phyloP scores from a whole-genome alignment of 2,888 invertebrate species.

The Ochropacha duplaris region DNA sequence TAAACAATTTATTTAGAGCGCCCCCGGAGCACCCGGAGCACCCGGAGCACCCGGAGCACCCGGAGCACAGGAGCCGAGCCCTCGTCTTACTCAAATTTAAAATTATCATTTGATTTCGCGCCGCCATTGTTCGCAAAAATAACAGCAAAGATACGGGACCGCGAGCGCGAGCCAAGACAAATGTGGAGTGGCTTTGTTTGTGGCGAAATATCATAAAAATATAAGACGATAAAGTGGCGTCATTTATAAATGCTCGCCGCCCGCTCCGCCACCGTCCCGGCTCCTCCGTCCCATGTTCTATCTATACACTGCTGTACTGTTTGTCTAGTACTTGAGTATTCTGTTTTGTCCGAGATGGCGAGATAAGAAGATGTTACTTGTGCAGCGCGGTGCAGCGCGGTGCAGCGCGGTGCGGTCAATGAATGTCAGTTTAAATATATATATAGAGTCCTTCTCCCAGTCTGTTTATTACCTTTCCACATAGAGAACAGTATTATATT shows the following conservation, averaged over 20 bases:
- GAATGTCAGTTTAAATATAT: no score
- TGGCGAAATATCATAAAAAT: constrained; percentile 67
- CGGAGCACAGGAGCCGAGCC: no score
- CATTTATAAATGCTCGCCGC: constrained; percentile 44
- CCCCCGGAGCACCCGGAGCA: no score
- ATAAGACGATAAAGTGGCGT: constrained; percentile 62
- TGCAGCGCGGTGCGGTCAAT: no score
- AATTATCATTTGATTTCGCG: constrained; percentile 66
- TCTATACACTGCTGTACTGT: constrained; percentile 14
- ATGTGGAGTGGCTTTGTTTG: constrained; percentile 67
- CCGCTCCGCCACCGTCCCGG: constrained; percentile 5
- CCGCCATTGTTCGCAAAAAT: constrained; percentile 59
- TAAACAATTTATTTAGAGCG: constrained; percentile 51
- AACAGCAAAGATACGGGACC: constrained; percentile 52
- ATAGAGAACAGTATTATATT: no score
- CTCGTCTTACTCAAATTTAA: constrained; percentile 54
- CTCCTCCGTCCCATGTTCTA: constrained; percentile 4
- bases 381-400: neutral
- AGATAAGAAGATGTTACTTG: neutral
- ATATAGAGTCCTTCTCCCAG: no score
- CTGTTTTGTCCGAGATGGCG: neutral
- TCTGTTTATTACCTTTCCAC: no score
- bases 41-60: no score
- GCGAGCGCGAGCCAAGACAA: no score
- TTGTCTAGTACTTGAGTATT: constrained; percentile 12